Evolutionary conservation across 1,140 invertebrate species (phyloP).

Genomic region (Glossosoma conforme): DNA sequence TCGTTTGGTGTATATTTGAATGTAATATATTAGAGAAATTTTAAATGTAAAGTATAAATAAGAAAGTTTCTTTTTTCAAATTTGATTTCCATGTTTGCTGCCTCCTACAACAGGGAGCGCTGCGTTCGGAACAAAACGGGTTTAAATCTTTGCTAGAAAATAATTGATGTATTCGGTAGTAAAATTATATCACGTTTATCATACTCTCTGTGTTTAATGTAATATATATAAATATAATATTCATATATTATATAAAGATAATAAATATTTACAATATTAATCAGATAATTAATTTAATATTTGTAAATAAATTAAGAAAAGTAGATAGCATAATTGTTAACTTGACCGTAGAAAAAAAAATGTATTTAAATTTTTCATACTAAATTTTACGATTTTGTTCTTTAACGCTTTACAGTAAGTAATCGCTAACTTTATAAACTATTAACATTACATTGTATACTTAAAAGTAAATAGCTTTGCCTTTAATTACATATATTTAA

Average conservation of each 20-base stretch:
- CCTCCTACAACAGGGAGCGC: neutral
- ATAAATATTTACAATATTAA: neutral
- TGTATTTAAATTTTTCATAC: no score
- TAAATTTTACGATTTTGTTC: no score
- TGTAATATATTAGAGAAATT: neutral
- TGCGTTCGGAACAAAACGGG: slow-evolving; percentile 14
- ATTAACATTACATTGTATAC: neutral
- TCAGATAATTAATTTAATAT: neutral
- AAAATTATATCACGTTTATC: neutral
- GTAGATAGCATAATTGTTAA: slow-evolving; percentile 11
- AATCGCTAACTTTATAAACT: slow-evolving; percentile 1
- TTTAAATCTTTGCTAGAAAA: slow-evolving; percentile 8
- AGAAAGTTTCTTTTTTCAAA: slow-evolving; percentile 3
- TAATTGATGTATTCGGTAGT: slow-evolving; percentile 4
- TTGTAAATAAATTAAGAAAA: neutral
- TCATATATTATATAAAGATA: slow-evolving; percentile 3
- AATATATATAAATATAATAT: neutral
- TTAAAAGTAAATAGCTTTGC: neutral
- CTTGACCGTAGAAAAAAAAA: no score
- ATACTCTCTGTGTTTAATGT: no score
- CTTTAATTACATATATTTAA: no score
- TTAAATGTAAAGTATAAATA: slow-evolving; percentile 4
- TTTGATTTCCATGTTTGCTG: slow-evolving; percentile 1
- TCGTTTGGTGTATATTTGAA: neutral
- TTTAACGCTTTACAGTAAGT: no score